A percentile compares a stretch with the other conserved stretches of the same genome.
Conservation (phyloP, 1,140 invertebrate genomes). For the Diachasmimorpha longicaudata region DNA sequence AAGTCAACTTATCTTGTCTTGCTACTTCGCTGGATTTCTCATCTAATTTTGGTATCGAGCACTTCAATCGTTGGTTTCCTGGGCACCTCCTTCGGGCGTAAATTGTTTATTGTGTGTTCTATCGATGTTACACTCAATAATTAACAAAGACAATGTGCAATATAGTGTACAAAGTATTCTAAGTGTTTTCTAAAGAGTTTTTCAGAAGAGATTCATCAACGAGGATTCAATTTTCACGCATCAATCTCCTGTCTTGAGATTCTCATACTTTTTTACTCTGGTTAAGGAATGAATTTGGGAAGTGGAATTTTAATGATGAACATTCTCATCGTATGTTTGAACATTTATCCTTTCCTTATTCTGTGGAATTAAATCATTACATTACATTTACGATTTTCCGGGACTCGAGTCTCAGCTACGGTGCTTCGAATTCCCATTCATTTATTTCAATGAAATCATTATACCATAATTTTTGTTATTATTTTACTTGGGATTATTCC, state of each 20-base stretch:
- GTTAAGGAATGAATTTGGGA: not conserved
- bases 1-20: no score
- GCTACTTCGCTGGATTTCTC: no score
- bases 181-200: constrained; percentile 45
- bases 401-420: not conserved
- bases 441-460: not conserved
- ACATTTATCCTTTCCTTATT: not conserved
- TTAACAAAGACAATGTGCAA: constrained; percentile 56
- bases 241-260: not conserved
- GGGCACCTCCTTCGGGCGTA: no score
- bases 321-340: not conserved
- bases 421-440: not conserved
- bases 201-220: not conserved
- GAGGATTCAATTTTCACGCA: not conserved
- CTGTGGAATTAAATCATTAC: not conserved
- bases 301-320: not conserved
- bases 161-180: constrained; percentile 61
- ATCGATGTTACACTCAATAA: no score
- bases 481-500: not conserved
- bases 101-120: no score
- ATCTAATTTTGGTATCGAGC: no score
- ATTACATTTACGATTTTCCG: not conserved
- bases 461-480: not conserved
- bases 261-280: not conserved
- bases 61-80: no score